Percentiles rank a stretch among this genome's conserved stretches.
Conservation (phyloP, 2,113 vertebrate genomes). For the Stegastes partitus region DNA sequence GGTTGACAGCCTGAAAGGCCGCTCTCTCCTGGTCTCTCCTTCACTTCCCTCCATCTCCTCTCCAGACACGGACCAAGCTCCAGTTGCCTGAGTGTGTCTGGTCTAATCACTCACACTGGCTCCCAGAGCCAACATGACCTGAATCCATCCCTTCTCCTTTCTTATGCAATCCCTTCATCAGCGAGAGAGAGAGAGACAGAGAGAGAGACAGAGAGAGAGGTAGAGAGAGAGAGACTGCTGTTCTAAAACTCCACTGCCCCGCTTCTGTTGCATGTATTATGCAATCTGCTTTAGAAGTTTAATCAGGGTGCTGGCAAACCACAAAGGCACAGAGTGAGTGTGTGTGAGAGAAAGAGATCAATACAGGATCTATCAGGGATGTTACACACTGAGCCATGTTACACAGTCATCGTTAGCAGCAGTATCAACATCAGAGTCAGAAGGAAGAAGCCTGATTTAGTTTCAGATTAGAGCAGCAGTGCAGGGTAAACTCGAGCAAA, state of each 20-base stretch:
- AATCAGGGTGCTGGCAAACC: slow-evolving; percentile 65
- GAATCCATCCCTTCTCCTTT: slow-evolving; percentile 76
- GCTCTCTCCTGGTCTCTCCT: slow-evolving; percentile 49
- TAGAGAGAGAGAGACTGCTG: slow-evolving; percentile 47
- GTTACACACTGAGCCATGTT: slow-evolving; percentile 10
- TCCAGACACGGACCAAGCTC: slow-evolving; percentile 58
- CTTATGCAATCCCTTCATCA: slow-evolving; percentile 83
- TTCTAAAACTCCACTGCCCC: slow-evolving; percentile 83
- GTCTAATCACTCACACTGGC: slow-evolving; percentile 77
- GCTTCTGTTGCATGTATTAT: slow-evolving; percentile 78
- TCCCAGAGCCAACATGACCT: slow-evolving; percentile 77
- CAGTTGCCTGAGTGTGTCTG: slow-evolving; percentile 75
- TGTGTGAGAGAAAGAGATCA: slow-evolving; percentile 23
- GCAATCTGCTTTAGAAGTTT: slow-evolving; percentile 79
- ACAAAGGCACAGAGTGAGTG: slow-evolving; percentile 32
- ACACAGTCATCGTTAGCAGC: not conserved
- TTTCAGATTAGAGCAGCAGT: slow-evolving; percentile 19
- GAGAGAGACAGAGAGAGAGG: slow-evolving; percentile 30
- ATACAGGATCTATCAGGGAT: slow-evolving; percentile 44
- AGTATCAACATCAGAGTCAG: slow-evolving; percentile 10
- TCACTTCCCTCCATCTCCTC: slow-evolving; percentile 31
- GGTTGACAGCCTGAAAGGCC: slow-evolving; percentile 57
- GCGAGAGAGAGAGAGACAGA: slow-evolving; percentile 37
- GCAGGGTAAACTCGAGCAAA: slow-evolving; percentile 6
- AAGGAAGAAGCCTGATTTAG: slow-evolving; percentile 18